A percentile compares a stretch with the other conserved stretches of the same genome.
Evolutionary conservation across 2,113 vertebrate genomes (phyloP).

Genomic region (Synodontis membranacea): DNA sequence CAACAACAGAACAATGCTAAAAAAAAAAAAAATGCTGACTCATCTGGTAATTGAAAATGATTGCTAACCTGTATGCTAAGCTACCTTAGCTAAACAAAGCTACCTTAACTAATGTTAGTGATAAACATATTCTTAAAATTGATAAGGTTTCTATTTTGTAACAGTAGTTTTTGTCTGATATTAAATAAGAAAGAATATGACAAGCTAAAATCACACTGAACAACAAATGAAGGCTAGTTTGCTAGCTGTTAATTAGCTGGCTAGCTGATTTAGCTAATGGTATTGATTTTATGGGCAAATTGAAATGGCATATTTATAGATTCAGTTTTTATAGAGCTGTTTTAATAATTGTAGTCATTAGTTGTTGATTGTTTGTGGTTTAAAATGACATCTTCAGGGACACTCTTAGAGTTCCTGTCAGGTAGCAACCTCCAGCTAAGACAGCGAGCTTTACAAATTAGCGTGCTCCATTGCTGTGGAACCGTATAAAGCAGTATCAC

Average conservation of each 20-base stretch:
- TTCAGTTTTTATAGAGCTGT: background rate
- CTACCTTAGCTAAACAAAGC: background rate
- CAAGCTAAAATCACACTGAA: background rate
- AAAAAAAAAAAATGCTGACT: background rate
- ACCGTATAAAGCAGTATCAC: constrained; percentile 7
- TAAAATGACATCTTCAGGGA: background rate
- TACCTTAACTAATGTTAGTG: background rate
- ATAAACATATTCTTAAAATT: background rate
- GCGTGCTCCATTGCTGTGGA: background rate
- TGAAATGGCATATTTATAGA: background rate
- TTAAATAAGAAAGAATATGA: background rate
- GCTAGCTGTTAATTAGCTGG: background rate
- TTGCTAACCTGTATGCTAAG: background rate
- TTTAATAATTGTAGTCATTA: background rate
- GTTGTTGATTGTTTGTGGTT: background rate
- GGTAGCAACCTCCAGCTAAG: background rate
- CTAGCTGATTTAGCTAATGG: background rate
- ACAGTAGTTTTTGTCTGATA: background rate
- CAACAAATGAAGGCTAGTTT: background rate
- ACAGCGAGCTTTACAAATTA: constrained; percentile 9
- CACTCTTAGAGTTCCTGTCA: background rate
- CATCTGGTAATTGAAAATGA: background rate
- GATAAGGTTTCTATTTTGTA: background rate
- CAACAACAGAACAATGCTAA: background rate
- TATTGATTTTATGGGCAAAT: background rate